These are phyloP conservation scores for Pachyuromys duprasi DNA, from an alignment of 2,797 vertebrate genomes.

Conservation along the genomic window DNA sequence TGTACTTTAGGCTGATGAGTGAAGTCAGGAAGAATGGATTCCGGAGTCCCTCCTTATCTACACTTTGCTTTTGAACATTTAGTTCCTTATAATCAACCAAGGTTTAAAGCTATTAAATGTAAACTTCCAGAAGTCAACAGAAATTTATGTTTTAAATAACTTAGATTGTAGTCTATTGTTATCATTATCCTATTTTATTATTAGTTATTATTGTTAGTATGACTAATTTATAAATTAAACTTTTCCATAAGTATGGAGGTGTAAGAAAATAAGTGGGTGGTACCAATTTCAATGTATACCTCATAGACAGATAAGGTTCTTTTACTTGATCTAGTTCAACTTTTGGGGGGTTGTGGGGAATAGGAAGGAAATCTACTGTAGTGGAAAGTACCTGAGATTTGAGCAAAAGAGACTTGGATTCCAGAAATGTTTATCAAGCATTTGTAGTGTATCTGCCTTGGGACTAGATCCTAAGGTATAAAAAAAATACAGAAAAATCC, in stretches of 20 bases:
- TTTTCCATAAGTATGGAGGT: not conserved
- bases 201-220: not conserved
- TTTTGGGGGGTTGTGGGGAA: not conserved
- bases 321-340: not conserved
- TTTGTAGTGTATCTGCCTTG: not conserved
- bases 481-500: not conserved
- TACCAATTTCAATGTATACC: not conserved
- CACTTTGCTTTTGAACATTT: not conserved
- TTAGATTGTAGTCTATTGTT: not conserved
- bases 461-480: not conserved
- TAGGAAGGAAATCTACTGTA: not conserved
- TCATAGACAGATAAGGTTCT: not conserved
- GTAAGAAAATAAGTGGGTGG: not conserved
- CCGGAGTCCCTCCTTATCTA: not conserved
- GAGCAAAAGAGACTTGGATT: not conserved
- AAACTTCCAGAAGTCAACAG: not conserved
- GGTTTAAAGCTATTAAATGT: not conserved
- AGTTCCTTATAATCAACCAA: not conserved
- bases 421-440: not conserved
- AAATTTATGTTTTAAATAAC: not conserved
- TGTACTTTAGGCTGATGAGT: not conserved
- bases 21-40: not conserved
- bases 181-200: not conserved
- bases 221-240: not conserved
- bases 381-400: constrained; percentile 45